Percentiles rank a stretch among this genome's conserved stretches.
Conservation (phyloP, 2,888 invertebrate species). For the Agonopterix heracliana region DNA sequence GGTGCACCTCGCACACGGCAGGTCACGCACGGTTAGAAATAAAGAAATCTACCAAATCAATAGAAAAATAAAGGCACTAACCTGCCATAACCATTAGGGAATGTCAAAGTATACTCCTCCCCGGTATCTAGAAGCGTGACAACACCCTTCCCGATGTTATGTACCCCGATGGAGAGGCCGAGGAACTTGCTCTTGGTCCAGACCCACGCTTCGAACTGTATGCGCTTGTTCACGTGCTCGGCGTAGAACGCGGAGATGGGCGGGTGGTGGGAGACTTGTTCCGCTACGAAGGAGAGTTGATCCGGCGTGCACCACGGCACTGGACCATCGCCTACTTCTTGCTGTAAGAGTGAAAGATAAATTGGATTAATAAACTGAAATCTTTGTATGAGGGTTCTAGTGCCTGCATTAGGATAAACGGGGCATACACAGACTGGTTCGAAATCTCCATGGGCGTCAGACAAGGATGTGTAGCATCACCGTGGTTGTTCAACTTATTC, state of each 20-base stretch:
- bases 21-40: too few species aligned
- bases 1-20: too few species aligned
- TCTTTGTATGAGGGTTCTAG: too few species aligned
- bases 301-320: constrained; percentile 92
- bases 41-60: too few species aligned
- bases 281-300: constrained; percentile 95
- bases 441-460: too few species aligned
- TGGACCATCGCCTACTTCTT: constrained; percentile 85
- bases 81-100: constrained; percentile 99
- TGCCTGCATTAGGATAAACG: too few species aligned
- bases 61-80: constrained; percentile 32
- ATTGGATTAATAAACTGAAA: neutral
- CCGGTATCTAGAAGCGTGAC: constrained; percentile 93
- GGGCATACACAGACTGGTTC: too few species aligned
- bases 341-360: constrained; percentile 21
- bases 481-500: too few species aligned
- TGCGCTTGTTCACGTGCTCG: constrained; percentile 92
- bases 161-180: constrained; percentile 97
- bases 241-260: constrained; percentile 99
- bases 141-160: constrained; percentile 96
- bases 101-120: constrained; percentile 96
- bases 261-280: constrained; percentile 99
- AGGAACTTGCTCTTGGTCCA: constrained; percentile 99
- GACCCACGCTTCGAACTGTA: constrained; percentile 97
- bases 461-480: too few species aligned